Evolutionary conservation across 1,140 invertebrate genomes (phyloP), one percentile per base, ranked within the genome.

Genomic region (Drosophila ercepeae): DNA sequence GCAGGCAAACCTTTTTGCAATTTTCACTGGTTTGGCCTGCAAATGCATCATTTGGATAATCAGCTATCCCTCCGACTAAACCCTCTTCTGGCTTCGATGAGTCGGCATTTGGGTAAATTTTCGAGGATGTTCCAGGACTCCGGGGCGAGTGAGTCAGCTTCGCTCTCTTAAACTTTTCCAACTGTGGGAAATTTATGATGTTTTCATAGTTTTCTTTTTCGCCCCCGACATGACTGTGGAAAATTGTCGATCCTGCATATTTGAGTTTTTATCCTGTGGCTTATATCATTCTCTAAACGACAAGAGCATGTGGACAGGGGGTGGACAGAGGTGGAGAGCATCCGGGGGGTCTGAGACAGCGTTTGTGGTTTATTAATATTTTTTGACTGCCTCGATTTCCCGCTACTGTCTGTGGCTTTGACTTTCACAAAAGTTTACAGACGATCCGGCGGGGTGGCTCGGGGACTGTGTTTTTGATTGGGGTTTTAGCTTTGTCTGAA

Each of bases 201-300:
- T 74, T 74, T 73, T 73, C 70, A 73, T 74, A 74, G 70, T 74
- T 73, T 61, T 44, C 51, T 27, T 74, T 63, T 64, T 54, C 59
- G 18, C 60, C 55, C 54, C 9, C 46, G 7, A 44, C 48, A 29
- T 64, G 58, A 45, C 68, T 73, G 70, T 29, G 52, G 25, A 42
- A 75, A 75, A 74, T 75, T 74, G 71, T 74, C 71, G 71, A 75
- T 75, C 52, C 71, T 75, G 71, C 71, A 75, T 75, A 74, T 75
- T 75, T 74, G 71, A 74, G 69, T 74, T 75, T 75, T 75, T 75
- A 75, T 75, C 52, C 69, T 75, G 71, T 42, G 71, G 71, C 67
- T 68, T 74, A 72, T 75, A 75, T 75, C 71, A 75, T 51, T 74
- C 59, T 46, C 29, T 25, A 55, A 73, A 34, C 51, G 39, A 45